Evolutionary conservation across 2,888 invertebrate genomes (phyloP).

Genomic region (Pherbina coryleti): DNA sequence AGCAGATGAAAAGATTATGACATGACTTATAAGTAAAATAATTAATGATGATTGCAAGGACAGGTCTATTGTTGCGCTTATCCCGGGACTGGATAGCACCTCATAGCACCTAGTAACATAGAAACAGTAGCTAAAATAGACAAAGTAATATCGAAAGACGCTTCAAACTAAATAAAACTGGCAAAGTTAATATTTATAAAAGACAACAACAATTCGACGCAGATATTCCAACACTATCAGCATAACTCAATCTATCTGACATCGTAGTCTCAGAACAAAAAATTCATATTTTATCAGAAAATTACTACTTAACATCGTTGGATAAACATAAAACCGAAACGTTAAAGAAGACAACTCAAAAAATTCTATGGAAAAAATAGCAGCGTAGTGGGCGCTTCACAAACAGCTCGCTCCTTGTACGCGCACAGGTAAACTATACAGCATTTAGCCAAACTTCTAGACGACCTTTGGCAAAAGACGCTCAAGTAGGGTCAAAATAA

Average conservation of each 20-base stretch:
- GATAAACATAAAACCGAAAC: conserved; percentile 39
- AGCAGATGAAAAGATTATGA: conserved; percentile 45
- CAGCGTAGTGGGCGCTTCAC: conserved; percentile 24
- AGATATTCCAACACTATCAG: not conserved
- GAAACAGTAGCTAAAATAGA: not conserved
- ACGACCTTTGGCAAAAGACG: conserved; percentile 36
- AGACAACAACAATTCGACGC: not conserved
- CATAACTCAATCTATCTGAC: conserved; percentile 19
- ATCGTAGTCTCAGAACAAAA: not conserved
- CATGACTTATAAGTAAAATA: conserved; percentile 22
- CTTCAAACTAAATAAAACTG: not conserved
- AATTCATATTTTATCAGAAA: conserved; percentile 57
- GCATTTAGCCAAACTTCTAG: not conserved
- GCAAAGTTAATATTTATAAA: not conserved
- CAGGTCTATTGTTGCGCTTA: not conserved
- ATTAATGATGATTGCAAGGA: conserved; percentile 12
- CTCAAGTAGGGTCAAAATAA: conserved; percentile 64
- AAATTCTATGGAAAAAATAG: conserved; percentile 54
- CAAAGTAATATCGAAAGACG: not conserved
- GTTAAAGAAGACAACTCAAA: not conserved
- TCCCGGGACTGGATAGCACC: not conserved
- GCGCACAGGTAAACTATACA: not conserved
- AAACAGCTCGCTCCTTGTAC: not conserved
- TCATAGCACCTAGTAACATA: not conserved
- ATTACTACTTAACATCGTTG: conserved; percentile 63